Percentiles rank a stretch among this genome's conserved stretches.
Evolutionary conservation across 2,888 invertebrate species (phyloP).

Genomic region (Litoditis marina): DNA sequence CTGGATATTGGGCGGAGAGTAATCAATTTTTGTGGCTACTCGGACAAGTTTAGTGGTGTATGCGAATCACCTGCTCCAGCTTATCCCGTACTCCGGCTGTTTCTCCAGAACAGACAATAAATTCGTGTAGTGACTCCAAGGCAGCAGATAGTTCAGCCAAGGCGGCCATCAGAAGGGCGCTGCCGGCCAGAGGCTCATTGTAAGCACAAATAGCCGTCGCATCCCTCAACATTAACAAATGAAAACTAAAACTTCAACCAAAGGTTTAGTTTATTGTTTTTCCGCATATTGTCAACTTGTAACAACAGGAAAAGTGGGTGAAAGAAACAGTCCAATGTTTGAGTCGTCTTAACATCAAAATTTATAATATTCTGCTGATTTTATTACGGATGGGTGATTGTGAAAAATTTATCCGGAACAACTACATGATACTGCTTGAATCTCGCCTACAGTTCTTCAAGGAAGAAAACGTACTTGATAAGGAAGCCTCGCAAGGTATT

Average conservation of each 20-base stretch:
- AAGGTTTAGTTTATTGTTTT: too few relatives aligned
- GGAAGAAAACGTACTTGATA: too few relatives aligned
- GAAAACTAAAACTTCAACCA: neutral
- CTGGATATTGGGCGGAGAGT: too few relatives aligned
- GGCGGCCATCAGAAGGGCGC: slow-evolving; percentile 34
- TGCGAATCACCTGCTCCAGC: slow-evolving; percentile 5
- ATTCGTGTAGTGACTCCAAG: slow-evolving; percentile 20
- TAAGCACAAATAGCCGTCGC: slow-evolving; percentile 30
- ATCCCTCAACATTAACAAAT: slow-evolving; percentile 19
- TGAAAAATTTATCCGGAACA: too few relatives aligned
- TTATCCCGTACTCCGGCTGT: neutral
- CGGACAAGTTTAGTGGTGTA: neutral
- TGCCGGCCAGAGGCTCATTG: slow-evolving; percentile 35
- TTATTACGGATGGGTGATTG: too few relatives aligned
- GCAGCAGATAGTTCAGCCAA: slow-evolving; percentile 21
- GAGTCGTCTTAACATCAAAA: slow-evolving; percentile 1
- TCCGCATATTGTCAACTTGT: too few relatives aligned
- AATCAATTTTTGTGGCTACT: neutral
- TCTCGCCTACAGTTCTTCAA: too few relatives aligned
- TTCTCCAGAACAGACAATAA: slow-evolving; percentile 25
- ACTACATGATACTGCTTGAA: too few relatives aligned
- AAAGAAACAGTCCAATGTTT: neutral
- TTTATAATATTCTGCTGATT: neutral
- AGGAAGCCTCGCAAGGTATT: slow-evolving; percentile 23
- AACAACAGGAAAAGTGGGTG: too few relatives aligned